These are phyloP conservation scores for Peromyscus californicus DNA, from an alignment of 2,113 vertebrate genomes.

Conservation along the genomic window DNA sequence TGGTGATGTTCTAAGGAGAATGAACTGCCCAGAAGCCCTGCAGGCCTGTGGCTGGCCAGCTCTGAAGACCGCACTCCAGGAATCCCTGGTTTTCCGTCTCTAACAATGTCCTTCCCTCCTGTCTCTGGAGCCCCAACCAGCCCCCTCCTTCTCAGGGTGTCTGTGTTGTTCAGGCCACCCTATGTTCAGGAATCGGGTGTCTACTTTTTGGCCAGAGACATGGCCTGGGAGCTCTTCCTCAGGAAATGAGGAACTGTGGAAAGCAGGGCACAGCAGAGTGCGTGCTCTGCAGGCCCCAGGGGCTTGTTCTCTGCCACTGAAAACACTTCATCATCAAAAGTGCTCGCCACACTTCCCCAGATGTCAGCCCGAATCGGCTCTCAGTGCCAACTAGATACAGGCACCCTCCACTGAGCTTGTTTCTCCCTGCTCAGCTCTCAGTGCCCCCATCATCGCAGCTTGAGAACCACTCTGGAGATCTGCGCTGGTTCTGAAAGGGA, in stretches of 20 bases:
- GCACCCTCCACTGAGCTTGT: background rate
- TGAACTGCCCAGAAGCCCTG: background rate
- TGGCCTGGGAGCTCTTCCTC: background rate
- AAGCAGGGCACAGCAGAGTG: rapidly evolving
- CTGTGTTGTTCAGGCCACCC: background rate
- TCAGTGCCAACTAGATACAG: background rate
- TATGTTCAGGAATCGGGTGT: background rate
- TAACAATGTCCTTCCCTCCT: background rate
- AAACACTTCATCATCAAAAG: conserved; percentile 42
- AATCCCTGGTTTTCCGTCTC: background rate
- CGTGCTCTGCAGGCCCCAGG: conserved; percentile 61
- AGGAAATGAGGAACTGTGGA: background rate
- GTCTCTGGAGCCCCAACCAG: background rate
- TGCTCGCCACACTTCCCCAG: background rate
- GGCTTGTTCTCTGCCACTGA: conserved; percentile 48
- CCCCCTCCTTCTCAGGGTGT: background rate
- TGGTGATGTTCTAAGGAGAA: background rate
- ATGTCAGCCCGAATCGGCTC: conserved; percentile 26
- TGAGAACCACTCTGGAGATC: no score
- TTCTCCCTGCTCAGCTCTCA: background rate
- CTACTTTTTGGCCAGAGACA: background rate
- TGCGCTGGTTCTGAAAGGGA: background rate
- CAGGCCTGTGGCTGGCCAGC: background rate
- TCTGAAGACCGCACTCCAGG: background rate
- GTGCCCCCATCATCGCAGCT: background rate